Percentiles rank a stretch among this genome's conserved stretches.
Evolutionary conservation across 2,888 invertebrate genomes (phyloP).

Genomic region (Euphydryas editha): DNA sequence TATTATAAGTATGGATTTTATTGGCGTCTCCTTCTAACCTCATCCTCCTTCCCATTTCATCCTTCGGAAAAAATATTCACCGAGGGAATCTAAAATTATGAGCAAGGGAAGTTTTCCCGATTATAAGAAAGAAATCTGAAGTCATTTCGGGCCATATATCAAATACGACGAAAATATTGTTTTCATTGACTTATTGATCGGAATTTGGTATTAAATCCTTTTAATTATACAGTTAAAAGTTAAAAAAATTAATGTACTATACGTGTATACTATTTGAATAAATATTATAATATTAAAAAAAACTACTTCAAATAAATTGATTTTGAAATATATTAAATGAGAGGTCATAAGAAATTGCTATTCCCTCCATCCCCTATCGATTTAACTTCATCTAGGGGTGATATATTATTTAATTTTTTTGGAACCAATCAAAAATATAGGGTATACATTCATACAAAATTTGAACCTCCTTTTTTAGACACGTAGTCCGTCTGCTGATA

Average conservation of each 20-base stretch:
- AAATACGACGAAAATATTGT: constrained; percentile 39
- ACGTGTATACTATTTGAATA: not conserved
- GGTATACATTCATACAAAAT: too few species aligned
- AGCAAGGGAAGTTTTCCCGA: constrained; percentile 55
- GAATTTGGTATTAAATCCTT: not conserved
- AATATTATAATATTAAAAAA: too few species aligned
- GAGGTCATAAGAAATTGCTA: too few species aligned
- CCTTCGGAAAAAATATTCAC: constrained; percentile 73
- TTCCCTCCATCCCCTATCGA: too few species aligned
- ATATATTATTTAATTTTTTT: too few species aligned
- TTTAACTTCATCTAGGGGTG: too few species aligned
- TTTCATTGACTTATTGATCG: constrained; percentile 5
- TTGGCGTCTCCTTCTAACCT: constrained; percentile 64
- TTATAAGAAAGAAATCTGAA: constrained; percentile 73
- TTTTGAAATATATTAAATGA: too few species aligned
- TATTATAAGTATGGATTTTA: constrained; percentile 84
- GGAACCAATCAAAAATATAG: too few species aligned
- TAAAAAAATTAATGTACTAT: too few species aligned
- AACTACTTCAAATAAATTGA: too few species aligned
- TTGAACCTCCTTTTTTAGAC: too few species aligned
- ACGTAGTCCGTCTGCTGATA: too few species aligned
- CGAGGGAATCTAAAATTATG: constrained; percentile 79
- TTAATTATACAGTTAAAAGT: not conserved
- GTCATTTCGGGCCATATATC: constrained; percentile 73
- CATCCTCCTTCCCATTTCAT: constrained; percentile 57